phyloP scores from a whole-genome alignment of 2,113 vertebrate species.

The Taurulus bubalis region DNA sequence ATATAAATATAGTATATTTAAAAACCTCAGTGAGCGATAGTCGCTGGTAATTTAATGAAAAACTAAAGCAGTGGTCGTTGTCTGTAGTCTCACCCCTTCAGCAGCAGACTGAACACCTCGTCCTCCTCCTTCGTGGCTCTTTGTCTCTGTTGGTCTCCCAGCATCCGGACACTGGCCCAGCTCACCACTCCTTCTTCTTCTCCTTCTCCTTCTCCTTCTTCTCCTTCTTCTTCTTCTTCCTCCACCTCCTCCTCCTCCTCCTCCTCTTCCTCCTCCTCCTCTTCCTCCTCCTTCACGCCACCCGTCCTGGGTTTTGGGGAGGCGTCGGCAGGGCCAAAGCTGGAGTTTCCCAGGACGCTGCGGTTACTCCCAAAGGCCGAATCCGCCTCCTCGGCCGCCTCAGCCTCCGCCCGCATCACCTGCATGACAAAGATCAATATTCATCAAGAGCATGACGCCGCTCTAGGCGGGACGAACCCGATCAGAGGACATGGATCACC shows the following conservation, averaged over 20 bases:
- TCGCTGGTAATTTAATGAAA: too few species aligned
- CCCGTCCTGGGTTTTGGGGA: slow-evolving; percentile 17
- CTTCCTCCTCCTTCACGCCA: slow-evolving; percentile 21
- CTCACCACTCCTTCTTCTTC: slow-evolving; percentile 87
- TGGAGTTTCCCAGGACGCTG: slow-evolving; percentile 82
- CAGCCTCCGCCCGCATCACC: slow-evolving; percentile 76
- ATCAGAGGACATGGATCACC: slow-evolving; percentile 66
- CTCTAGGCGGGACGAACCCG: too few species aligned
- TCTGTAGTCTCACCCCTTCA: slow-evolving; percentile 80
- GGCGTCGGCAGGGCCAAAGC: slow-evolving; percentile 59
- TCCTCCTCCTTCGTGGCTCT: slow-evolving; percentile 65
- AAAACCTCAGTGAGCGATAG: too few species aligned
- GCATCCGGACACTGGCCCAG: slow-evolving; percentile 82
- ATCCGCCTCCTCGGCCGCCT: slow-evolving; percentile 85
- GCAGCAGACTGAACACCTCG: slow-evolving; percentile 74
- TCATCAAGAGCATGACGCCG: neutral
- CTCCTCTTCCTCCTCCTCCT: slow-evolving; percentile 54
- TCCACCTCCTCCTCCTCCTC: too few species aligned
- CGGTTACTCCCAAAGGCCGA: slow-evolving; percentile 91
- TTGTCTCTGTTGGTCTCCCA: slow-evolving; percentile 77
- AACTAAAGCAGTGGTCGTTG: too few species aligned
- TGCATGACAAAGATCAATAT: neutral
- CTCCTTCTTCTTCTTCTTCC: slow-evolving; percentile 85
- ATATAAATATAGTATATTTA: too few species aligned
- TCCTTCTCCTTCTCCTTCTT: slow-evolving; percentile 66